phyloP scores from a whole-genome alignment of 2,797 vertebrate species.

The Euphonia xanthogaster region DNA sequence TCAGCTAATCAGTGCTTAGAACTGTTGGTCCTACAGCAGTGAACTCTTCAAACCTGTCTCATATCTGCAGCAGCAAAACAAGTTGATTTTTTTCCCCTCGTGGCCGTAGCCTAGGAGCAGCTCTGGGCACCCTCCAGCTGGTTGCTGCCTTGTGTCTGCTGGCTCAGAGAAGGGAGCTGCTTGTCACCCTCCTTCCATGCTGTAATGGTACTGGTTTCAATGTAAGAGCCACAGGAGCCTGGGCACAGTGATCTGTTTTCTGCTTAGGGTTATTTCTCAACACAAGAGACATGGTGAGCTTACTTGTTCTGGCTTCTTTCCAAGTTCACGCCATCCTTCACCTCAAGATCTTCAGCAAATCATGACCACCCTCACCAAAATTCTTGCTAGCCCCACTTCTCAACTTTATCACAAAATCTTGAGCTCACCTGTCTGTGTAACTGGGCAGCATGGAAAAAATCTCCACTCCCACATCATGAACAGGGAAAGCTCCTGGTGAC shows the following conservation, averaged over 20 bases:
- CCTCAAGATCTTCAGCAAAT: not conserved
- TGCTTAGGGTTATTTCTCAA: not conserved
- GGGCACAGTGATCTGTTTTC: not conserved
- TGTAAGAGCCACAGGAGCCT: not conserved
- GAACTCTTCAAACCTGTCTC: not conserved
- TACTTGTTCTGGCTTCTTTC: not conserved
- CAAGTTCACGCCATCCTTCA: not conserved
- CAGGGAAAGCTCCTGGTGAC: not conserved
- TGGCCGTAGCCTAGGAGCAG: not conserved
- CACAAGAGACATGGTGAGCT: not conserved
- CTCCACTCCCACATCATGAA: not conserved
- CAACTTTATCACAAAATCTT: not conserved
- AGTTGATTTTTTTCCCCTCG: not conserved
- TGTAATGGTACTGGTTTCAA: not conserved
- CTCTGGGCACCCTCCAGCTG: not conserved
- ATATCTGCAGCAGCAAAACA: not conserved
- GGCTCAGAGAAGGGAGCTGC: not conserved
- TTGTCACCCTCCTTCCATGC: not conserved
- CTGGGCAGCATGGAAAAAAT: not conserved
- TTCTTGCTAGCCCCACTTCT: not conserved
- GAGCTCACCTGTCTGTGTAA: not conserved
- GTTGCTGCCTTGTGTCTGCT: not conserved
- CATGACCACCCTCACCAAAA: not conserved
- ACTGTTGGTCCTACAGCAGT: not conserved
- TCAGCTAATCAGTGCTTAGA: not conserved